A percentile compares a stretch with the other conserved stretches of the same genome.
phyloP scores from a whole-genome alignment of 1,140 invertebrate genomes.

The Ips nitidus region DNA sequence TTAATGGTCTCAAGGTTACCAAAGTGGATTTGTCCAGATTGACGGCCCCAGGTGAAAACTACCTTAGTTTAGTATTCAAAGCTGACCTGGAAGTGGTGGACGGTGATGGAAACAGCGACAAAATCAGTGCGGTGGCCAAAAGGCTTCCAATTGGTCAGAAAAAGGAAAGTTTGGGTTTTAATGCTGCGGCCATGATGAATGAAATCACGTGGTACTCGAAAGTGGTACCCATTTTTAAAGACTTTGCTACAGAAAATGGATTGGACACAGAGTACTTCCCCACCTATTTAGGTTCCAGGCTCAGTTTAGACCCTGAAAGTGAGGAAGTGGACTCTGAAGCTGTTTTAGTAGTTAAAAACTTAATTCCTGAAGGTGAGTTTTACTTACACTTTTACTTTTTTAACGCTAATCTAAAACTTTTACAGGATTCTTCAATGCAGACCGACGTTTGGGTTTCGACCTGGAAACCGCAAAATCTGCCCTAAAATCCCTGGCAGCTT shows the following conservation, averaged over 20 bases:
- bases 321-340: background rate
- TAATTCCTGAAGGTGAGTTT: conserved; percentile 8
- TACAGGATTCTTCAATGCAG: conserved; percentile 53
- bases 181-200: background rate
- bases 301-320: background rate
- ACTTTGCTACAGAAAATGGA: background rate
- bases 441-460: conserved; percentile 56
- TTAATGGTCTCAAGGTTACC: background rate
- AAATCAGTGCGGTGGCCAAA: conserved; percentile 1
- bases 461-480: conserved; percentile 54
- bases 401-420: background rate
- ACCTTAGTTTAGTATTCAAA: conserved; percentile 6
- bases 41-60: conserved; percentile 7
- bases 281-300: conserved; percentile 2
- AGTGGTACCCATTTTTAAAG: background rate
- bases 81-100: background rate
- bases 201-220: conserved; percentile 7
- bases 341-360: background rate
- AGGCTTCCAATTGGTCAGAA: background rate
- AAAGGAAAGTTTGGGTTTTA: background rate
- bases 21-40: background rate
- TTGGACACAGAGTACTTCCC: background rate
- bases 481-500: conserved; percentile 56
- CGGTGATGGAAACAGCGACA: background rate
- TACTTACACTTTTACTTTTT: background rate